These are phyloP conservation scores for Poecilia wingei DNA, from an alignment of 2,797 vertebrate species.

Conservation along the genomic window DNA sequence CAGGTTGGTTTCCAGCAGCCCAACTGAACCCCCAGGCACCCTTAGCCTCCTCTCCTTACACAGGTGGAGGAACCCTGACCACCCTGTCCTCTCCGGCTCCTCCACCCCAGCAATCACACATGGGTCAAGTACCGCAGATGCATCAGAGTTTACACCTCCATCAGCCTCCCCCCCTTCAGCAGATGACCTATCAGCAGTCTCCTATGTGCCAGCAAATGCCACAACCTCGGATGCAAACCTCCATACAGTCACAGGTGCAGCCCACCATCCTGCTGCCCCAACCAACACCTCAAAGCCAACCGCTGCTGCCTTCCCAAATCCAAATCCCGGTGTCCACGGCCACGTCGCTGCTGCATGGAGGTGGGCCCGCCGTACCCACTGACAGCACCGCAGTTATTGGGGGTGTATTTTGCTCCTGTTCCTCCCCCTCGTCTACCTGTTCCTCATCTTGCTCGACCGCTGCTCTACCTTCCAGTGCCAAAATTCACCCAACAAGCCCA, in stretches of 20 bases:
- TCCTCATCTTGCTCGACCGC: slow-evolving; percentile 80
- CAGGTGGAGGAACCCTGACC: slow-evolving; percentile 65
- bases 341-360: slow-evolving; percentile 48
- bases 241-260: slow-evolving; percentile 64
- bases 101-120: slow-evolving; percentile 59
- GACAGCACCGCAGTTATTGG: slow-evolving; percentile 58
- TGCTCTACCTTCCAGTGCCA: slow-evolving; percentile 85
- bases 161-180: slow-evolving; percentile 75
- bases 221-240: slow-evolving; percentile 65
- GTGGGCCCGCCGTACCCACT: slow-evolving; percentile 48
- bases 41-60: slow-evolving; percentile 63
- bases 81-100: slow-evolving; percentile 62
- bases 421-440: slow-evolving; percentile 78
- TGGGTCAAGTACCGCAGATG: slow-evolving; percentile 66
- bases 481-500: slow-evolving; percentile 78
- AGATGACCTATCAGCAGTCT: slow-evolving; percentile 74
- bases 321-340: slow-evolving; percentile 63
- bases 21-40: slow-evolving; percentile 68
- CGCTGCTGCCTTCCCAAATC: slow-evolving; percentile 71
- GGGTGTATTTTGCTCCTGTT: slow-evolving; percentile 70
- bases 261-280: slow-evolving; percentile 60
- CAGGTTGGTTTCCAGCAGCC: slow-evolving; percentile 78
- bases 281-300: slow-evolving; percentile 66
- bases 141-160: slow-evolving; percentile 76
- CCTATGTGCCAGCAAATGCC: slow-evolving; percentile 66